phyloP scores from a whole-genome alignment of 2,888 invertebrate genomes.

The Drosophila phalerata region DNA sequence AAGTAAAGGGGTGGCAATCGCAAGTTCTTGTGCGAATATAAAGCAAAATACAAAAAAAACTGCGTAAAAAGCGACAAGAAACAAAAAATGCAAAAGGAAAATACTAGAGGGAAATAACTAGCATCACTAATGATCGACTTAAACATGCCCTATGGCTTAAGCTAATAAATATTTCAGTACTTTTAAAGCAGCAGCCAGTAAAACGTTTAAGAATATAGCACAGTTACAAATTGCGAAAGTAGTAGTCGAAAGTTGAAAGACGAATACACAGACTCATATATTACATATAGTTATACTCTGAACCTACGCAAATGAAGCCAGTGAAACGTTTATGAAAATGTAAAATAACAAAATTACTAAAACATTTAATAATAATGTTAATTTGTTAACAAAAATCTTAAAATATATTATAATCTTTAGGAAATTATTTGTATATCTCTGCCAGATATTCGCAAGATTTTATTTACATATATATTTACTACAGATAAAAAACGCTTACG shows the following conservation, averaged over 20 bases:
- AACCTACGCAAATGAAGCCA: neutral
- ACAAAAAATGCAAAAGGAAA: conserved; percentile 1
- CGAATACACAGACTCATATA: neutral
- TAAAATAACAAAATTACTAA: no score
- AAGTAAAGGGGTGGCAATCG: conserved; percentile 73
- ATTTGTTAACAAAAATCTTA: no score
- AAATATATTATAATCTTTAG: neutral
- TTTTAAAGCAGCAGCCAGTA: neutral
- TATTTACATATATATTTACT: neutral
- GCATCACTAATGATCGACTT: no score
- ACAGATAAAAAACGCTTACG: conserved; percentile 5
- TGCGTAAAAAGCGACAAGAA: conserved; percentile 21
- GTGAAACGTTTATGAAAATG: conserved; percentile 1
- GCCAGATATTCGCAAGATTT: no score
- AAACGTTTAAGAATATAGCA: neutral
- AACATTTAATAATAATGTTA: no score
- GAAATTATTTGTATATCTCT: neutral
- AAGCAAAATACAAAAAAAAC: conserved; percentile 33
- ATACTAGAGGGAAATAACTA: no score
- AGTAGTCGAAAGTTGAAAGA: no score
- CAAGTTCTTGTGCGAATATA: conserved; percentile 52
- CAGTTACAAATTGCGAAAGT: neutral
- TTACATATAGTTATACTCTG: neutral
- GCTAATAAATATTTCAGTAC: no score
- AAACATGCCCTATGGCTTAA: no score